A percentile compares a stretch with the other conserved stretches of the same genome.
phyloP scores from a whole-genome alignment of 2,888 invertebrate species.

The Drosophila borborema region DNA sequence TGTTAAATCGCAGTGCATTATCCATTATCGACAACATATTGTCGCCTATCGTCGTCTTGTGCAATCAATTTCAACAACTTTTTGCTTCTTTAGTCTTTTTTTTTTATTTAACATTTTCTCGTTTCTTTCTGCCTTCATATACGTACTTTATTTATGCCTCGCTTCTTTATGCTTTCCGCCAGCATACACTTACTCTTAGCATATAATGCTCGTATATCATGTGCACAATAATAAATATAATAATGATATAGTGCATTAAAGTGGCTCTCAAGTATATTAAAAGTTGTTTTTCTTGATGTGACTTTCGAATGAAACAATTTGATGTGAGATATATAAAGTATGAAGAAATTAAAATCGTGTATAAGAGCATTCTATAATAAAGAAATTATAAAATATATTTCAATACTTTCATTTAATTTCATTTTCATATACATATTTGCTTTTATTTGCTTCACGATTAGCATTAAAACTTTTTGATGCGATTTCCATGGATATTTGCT shows the following conservation, averaged over 20 bases:
- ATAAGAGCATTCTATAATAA: too few relatives aligned
- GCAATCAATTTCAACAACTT: slow-evolving; percentile 29
- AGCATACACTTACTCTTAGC: neutral
- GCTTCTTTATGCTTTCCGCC: slow-evolving; percentile 2
- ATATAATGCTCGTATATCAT: slow-evolving; percentile 1
- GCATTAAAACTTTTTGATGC: slow-evolving; percentile 13
- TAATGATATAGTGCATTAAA: slow-evolving; percentile 11
- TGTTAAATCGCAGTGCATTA: slow-evolving; percentile 34
- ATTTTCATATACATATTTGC: neutral
- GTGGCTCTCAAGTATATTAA: slow-evolving; percentile 10
- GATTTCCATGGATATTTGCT: slow-evolving; percentile 25
- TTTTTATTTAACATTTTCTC: neutral
- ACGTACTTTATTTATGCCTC: slow-evolving; percentile 30
- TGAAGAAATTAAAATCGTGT: too few relatives aligned
- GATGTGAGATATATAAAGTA: neutral
- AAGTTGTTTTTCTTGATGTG: neutral
- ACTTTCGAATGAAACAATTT: neutral
- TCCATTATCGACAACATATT: slow-evolving; percentile 56
- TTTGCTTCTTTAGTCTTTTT: neutral
- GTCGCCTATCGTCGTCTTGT: slow-evolving; percentile 38
- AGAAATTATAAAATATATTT: neutral
- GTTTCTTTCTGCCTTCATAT: neutral
- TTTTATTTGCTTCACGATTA: neutral
- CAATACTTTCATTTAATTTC: neutral
- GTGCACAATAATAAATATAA: slow-evolving; percentile 20